phyloP scores from a whole-genome alignment of 2,797 vertebrate species.

The Perdix hodgsoniae region DNA sequence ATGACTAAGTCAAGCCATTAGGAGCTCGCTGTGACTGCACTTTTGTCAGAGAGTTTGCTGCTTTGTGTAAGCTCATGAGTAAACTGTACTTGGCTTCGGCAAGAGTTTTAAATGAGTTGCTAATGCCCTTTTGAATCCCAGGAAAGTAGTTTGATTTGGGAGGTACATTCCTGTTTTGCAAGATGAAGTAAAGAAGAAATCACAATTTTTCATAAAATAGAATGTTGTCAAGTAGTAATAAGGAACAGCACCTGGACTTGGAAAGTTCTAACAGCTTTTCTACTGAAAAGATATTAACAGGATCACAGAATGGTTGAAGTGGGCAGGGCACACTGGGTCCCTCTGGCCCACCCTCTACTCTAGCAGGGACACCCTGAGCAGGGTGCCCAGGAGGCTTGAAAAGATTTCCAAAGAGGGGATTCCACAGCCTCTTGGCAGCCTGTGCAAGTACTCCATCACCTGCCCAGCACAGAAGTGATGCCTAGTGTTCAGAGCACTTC shows the following conservation, averaged over 20 bases:
- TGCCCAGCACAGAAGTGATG: background rate
- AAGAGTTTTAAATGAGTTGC: background rate
- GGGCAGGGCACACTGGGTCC: background rate
- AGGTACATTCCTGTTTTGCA: background rate
- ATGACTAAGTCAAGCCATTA: slow-evolving; percentile 27
- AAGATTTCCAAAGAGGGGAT: too few species aligned
- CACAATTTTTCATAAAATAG: background rate
- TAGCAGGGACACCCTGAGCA: too few species aligned
- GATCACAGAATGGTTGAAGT: background rate
- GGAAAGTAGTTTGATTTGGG: background rate
- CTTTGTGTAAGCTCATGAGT: slow-evolving; percentile 27
- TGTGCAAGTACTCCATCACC: background rate
- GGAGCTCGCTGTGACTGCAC: background rate
- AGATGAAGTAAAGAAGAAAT: background rate
- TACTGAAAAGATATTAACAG: background rate
- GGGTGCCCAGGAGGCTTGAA: too few species aligned
- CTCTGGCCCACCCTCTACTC: background rate
- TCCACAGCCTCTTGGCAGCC: too few species aligned
- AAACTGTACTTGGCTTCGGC: background rate
- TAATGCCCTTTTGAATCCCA: background rate
- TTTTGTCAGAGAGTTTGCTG: background rate
- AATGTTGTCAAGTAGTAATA: background rate
- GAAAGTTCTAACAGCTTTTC: background rate
- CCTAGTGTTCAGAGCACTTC: background rate
- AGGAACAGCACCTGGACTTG: background rate